Evolutionary conservation across 1,140 invertebrate species (phyloP), one percentile per base, ranked within the genome.

Genomic region (Eciton burchellii): DNA sequence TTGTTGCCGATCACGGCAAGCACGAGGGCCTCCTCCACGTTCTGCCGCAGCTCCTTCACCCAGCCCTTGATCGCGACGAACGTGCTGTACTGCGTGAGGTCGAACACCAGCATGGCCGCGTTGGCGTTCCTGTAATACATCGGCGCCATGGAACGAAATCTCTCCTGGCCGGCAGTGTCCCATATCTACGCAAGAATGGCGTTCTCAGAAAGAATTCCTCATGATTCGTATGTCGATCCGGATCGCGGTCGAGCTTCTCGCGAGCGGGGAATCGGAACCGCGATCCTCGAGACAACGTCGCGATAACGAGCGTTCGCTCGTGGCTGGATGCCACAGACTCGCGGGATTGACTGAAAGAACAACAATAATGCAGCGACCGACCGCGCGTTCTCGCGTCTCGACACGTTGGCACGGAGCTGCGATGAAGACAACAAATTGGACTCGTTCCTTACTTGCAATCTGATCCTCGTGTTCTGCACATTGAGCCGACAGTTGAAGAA

Each of bases 121-220:
- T 98, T 97, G 0, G 98, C 97, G 88, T 98, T 98, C 88, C 98
- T 94, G 92, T 98, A 99, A 92, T 99, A 99, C 97, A 98, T 98
- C 6, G 98, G 98, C 0, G 97, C 97, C 95, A 99, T 96, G 0
- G 98, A 96, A 79, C 96, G 95, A 92, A 98, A 99, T 86, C 97
- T 94, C 84, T 95, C 94, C 82, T 94, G 92, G 0, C 98, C 98
- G 9, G 98, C 98, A 6, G 98, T 99, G 91, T 99, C 98, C 98
- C 98, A 98, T 41, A 97, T 96, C 97, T 94, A 29, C 91, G 19
- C 21, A 35, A 62, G 12, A 63, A 12, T 19, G 19, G 24, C 3
- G 1, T 12, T 63, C 63, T 76, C 41, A 54, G 6, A 35, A 6
- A 35, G 35, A 35, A 74, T 49, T 29, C 11, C n/a, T 52, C 1